phyloP scores from a whole-genome alignment of 2,113 vertebrate species.

The Chamaea fasciata region DNA sequence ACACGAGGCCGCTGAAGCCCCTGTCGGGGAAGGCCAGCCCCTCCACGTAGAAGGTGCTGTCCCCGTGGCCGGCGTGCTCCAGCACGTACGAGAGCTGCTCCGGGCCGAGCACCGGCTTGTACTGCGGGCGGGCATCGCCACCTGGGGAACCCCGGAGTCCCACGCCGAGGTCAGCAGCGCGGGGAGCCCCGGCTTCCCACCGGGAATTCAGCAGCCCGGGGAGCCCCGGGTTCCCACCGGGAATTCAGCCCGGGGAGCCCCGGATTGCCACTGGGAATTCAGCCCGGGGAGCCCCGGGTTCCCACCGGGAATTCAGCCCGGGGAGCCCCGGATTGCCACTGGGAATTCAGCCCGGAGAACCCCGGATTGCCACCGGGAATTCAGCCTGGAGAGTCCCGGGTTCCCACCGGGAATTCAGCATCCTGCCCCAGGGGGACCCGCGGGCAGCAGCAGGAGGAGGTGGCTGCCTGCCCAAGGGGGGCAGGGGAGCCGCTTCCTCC shows the following conservation, averaged over 20 bases:
- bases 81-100: constrained; percentile 69
- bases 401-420: fast-evolving
- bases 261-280: too few relatives aligned
- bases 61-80: constrained; percentile 39
- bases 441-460: neutral
- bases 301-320: neutral
- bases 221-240: fast-evolving
- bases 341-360: neutral
- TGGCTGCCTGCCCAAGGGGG: neutral
- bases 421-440: neutral
- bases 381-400: neutral
- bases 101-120: constrained; percentile 70
- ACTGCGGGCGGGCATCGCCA: neutral
- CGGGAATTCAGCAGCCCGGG: neutral
- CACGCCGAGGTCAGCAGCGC: neutral
- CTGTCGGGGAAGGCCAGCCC: constrained; percentile 82
- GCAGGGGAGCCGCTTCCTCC: neutral
- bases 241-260: too few relatives aligned
- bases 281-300: neutral
- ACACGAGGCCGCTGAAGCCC: constrained; percentile 80
- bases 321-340: neutral
- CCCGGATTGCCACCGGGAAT: fast-evolving
- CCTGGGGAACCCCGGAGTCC: neutral
- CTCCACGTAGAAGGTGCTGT: constrained; percentile 80
- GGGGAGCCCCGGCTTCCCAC: neutral